Percentiles rank a stretch among this genome's conserved stretches.
Conservation (phyloP, 1,140 invertebrate genomes). For the Bursaphelenchus mucronatus region DNA sequence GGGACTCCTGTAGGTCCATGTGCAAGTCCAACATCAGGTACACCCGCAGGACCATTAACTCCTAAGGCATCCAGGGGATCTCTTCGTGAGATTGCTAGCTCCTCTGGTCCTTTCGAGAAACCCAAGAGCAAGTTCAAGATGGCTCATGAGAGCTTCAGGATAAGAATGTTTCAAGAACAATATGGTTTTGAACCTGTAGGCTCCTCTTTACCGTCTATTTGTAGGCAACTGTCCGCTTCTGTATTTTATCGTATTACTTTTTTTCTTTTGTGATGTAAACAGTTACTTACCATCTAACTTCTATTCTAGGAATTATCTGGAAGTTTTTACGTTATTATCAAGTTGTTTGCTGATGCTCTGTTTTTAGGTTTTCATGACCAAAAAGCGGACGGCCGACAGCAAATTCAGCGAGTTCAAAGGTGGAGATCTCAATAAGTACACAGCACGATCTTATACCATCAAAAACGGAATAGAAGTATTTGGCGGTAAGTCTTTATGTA, state of each 20-base stretch:
- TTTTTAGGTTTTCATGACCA: constrained; percentile 52
- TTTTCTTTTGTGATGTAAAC: constrained; percentile 16
- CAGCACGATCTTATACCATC: constrained; percentile 44
- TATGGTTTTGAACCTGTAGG: constrained; percentile 42
- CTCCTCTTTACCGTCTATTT: not conserved
- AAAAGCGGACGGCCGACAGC: constrained; percentile 47
- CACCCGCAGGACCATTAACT: constrained; percentile 14
- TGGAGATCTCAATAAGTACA: constrained; percentile 47
- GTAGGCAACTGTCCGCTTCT: constrained; percentile 1
- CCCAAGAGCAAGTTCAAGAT: constrained; percentile 47
- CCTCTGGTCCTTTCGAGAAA: not conserved
- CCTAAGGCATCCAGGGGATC: constrained; percentile 25
- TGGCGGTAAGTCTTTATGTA: constrained; percentile 36
- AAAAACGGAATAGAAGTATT: constrained; percentile 48
- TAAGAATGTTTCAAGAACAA: constrained; percentile 47
- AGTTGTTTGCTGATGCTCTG: constrained; percentile 13
- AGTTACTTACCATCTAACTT: not conserved
- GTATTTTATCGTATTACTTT: constrained; percentile 1
- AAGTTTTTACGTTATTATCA: not conserved
- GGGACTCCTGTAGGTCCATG: constrained; percentile 15
- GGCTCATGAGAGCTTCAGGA: constrained; percentile 43
- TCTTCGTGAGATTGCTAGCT: not conserved
- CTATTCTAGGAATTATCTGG: not conserved
- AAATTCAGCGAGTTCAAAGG: constrained; percentile 49
- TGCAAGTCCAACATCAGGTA: not conserved